Percentiles rank a stretch among this genome's conserved stretches.
Evolutionary conservation across 2,113 vertebrate species (phyloP).

Genomic region (Falcunculus frontatus): DNA sequence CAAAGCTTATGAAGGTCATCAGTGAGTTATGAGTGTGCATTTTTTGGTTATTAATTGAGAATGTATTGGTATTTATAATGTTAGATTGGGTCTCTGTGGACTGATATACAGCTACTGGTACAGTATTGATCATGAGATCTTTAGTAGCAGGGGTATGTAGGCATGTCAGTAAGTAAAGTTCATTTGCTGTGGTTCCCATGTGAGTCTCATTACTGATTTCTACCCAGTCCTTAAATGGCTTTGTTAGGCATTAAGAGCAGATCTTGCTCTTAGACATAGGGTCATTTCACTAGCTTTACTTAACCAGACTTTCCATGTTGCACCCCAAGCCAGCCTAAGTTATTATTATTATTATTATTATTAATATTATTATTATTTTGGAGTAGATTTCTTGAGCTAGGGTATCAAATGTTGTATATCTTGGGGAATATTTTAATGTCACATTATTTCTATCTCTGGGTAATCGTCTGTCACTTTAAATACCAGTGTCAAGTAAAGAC

Average conservation of each 20-base stretch:
- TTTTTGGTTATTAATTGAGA: not conserved
- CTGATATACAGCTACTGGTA: not conserved
- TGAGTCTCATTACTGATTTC: not conserved
- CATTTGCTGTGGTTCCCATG: not conserved
- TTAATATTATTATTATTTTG: not conserved
- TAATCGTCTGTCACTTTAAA: constrained; percentile 57
- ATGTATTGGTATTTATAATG: not conserved
- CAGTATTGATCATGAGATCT: not conserved
- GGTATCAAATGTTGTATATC: not conserved
- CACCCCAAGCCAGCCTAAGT: not conserved
- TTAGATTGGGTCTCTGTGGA: not conserved
- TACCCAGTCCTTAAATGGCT: not conserved
- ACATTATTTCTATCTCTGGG: constrained; percentile 30
- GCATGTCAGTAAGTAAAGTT: not conserved
- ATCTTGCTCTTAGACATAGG: not conserved
- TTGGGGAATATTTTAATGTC: constrained; percentile 55
- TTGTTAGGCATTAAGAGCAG: not conserved
- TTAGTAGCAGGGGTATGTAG: not conserved
- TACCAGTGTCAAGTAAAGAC: constrained; percentile 24
- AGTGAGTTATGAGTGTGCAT: not conserved
- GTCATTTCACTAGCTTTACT: not conserved
- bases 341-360: not conserved
- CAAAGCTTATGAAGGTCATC: not conserved
- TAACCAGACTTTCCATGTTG: not conserved
- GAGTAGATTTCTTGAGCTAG: not conserved